Evolutionary conservation across 2,113 vertebrate genomes (phyloP).

Genomic region (Leptocoma aspasia): DNA sequence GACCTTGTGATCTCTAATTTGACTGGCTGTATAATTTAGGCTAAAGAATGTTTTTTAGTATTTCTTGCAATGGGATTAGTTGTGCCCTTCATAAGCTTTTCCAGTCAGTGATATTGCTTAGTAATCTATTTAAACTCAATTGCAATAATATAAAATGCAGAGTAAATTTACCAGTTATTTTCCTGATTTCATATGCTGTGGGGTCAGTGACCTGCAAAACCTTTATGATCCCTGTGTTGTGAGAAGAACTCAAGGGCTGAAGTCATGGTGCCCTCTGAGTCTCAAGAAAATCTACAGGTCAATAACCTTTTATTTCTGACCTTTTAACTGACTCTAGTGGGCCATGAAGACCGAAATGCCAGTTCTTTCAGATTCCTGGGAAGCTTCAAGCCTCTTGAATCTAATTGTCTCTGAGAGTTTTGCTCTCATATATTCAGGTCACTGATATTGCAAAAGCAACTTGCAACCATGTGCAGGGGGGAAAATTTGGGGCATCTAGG

Average conservation of each 20-base stretch:
- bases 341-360: conserved; percentile 74
- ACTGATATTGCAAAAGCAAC: conserved; percentile 57
- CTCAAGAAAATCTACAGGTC: conserved; percentile 71
- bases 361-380: conserved; percentile 68
- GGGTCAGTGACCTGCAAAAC: conserved; percentile 57
- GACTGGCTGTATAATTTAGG: background rate
- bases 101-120: background rate
- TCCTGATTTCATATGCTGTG: conserved; percentile 40
- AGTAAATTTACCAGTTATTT: conserved; percentile 33
- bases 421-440: conserved; percentile 68
- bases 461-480: background rate
- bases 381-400: conserved; percentile 67
- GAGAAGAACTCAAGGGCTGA: conserved; percentile 46
- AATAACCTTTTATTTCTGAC: conserved; percentile 77
- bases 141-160: conserved; percentile 31
- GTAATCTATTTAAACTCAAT: conserved; percentile 21
- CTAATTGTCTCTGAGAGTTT: conserved; percentile 71
- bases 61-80: background rate
- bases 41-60: background rate
- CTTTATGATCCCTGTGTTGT: conserved; percentile 59
- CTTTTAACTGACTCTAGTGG: conserved; percentile 74
- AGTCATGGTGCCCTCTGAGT: conserved; percentile 7
- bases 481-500: conserved; percentile 17
- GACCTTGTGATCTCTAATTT: background rate
- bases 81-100: background rate